Base-by-base conservation (phyloP, 2,888 invertebrate species). In the Coleophora deauratella region DNA sequence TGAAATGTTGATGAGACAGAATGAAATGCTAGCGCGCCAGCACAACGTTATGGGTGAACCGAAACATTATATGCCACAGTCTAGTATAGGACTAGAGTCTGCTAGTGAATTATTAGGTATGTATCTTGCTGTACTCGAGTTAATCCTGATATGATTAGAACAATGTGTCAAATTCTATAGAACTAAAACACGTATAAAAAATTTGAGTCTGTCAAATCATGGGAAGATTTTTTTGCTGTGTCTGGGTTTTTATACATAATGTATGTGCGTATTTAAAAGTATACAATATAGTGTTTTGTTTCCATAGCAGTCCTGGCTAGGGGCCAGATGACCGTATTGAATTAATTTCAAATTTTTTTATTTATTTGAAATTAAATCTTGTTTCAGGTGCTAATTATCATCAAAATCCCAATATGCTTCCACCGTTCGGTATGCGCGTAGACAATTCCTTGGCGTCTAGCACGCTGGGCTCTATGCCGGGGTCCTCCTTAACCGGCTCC, bases 61-160 rank as follows among this genome's bases (percentile, higher is more conserved):
- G 33, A 84, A 82, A 59, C 84, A 77, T 55, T 85, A 72, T 60
- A 67, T 81, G 75, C 66, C 75, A 41, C 56, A 70, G 11, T 64
- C 70, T 55, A 79, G 73, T 78, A 75, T 81, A 80, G 80, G 74
- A 55, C 63, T 76, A 34, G 84, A 82, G 38, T 73, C 79, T 41
- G 65, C 72, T 81, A 84, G 74, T 77, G 84, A 85, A 77, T 65
- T 84, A 76, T 79, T 85, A 84, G 84, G 84, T 85, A 52, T 74
- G 67, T 40, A 34, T 2, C 2, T 28, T 38, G 27, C 27, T 33
- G 1, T 11, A 28, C 6, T 10, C 31, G 10, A 6, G 31, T 31
- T n/a, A n/a, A n/a, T n/a, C n/a, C n/a, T n/a, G n/a, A n/a, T n/a
- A n/a, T n/a, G n/a, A n/a, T n/a, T n/a, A n/a, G n/a, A n/a, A n/a